Evolutionary conservation across 1,140 invertebrate genomes (phyloP).

Genomic region (Parasteatoda tepidariorum): DNA sequence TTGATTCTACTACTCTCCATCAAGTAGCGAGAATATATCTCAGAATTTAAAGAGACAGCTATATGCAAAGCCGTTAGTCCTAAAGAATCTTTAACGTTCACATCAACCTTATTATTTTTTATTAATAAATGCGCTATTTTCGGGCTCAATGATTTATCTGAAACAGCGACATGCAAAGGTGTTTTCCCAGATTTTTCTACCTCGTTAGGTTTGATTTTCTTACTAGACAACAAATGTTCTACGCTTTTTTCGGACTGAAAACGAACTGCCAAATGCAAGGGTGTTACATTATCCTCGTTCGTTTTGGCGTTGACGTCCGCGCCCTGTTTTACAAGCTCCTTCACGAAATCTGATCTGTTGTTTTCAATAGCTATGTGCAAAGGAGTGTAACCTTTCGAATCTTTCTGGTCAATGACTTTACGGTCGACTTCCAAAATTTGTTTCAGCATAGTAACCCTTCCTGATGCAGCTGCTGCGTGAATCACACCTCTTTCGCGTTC

Average conservation of each 20-base stretch:
- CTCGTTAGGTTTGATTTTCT: background rate
- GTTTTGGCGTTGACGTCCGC: background rate
- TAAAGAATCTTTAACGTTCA: background rate
- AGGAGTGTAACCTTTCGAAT: background rate
- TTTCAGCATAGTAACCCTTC: background rate
- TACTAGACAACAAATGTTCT: background rate
- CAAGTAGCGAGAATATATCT: background rate
- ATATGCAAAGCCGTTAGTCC: slow-evolving; percentile 1
- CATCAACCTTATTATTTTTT: background rate
- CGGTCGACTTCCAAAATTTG: background rate
- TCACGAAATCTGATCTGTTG: background rate
- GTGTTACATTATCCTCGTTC: background rate
- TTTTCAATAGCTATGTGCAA: slow-evolving; percentile 3
- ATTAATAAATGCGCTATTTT: background rate
- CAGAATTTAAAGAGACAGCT: background rate
- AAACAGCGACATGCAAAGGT: slow-evolving; percentile 1
- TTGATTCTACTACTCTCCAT: background rate
- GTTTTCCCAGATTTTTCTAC: background rate
- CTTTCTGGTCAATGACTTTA: background rate
- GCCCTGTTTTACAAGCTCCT: background rate
- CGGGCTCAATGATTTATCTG: background rate
- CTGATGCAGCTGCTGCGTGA: background rate
- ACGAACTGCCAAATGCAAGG: background rate
- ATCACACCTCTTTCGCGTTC: background rate
- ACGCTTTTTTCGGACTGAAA: background rate